These are phyloP conservation scores for Maccullochella peelii DNA, from an alignment of 2,113 vertebrate genomes.

Conservation along the genomic window DNA sequence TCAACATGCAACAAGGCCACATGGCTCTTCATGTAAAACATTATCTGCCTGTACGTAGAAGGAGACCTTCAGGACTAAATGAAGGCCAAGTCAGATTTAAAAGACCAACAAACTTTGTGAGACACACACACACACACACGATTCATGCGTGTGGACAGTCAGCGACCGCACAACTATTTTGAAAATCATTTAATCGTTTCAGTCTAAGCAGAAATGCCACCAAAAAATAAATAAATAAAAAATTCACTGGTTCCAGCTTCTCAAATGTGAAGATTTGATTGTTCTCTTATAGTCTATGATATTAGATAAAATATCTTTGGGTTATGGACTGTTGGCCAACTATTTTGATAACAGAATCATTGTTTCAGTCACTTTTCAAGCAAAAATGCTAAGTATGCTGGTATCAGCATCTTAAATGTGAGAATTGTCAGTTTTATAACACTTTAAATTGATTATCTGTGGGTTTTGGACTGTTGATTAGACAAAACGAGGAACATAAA, in stretches of 20 bases:
- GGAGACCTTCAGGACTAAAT: neutral
- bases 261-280: no score
- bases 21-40: neutral
- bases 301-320: neutral
- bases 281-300: neutral
- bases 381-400: neutral
- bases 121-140: neutral
- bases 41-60: neutral
- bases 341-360: neutral
- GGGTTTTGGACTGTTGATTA: neutral
- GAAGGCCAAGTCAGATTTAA: neutral
- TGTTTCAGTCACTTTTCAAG: neutral
- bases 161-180: no score
- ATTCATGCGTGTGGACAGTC: no score
- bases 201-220: no score
- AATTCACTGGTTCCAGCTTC: no score
- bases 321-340: neutral
- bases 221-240: no score
- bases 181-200: no score
- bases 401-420: neutral
- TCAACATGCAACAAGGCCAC: neutral
- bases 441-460: neutral
- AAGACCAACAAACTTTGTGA: conserved; percentile 1
- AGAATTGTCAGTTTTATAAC: neutral
- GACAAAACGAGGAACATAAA: neutral